Evolutionary conservation across 2,888 invertebrate genomes (phyloP), one percentile per base, ranked within the genome.

Genomic region (Doris montereyensis): DNA sequence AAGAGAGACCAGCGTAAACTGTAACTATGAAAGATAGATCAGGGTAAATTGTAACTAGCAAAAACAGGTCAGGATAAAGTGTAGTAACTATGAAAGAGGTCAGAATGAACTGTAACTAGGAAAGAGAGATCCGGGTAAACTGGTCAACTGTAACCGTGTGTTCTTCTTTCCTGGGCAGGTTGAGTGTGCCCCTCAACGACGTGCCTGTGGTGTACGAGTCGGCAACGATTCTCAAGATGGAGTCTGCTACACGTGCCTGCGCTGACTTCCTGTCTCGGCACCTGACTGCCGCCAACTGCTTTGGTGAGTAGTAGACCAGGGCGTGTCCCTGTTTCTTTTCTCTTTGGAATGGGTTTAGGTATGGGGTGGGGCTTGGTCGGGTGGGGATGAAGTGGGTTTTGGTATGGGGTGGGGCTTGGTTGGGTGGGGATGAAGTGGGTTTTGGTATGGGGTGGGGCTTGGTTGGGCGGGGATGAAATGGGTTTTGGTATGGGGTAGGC

Each of bases 151-250:
- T 41, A 5, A 41, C 17, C 52, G 8, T 41, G 5, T 41, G 4
- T 34, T 72, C 62, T 26, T 57, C 65, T 52, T 78, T 70, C 74
- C 75, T 35, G n/a, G n/a, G n/a, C 81, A 93, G 93, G 81, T 88
- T 94, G 84, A 92, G 93, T 83, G 92, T 94, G 74, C 91, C 91
- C 67, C 91, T 91, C 4, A 90, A 92, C 79, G 92, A 94, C 90
- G 94, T 96, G 79, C 95, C 95, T 88, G 94, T 94, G 28, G 94
- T 96, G 81, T 97, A 96, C 93, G 92, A 94, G 88, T 95, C 95
- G n/a, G 96, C 96, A 8, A 94, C 93, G 89, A 94, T 94, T 81
- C 93, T 97, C 87, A 95, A 95, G 90, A 94, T 97, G 93, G 94
- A 95, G 84, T 92, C 94, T 30, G 95, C 95, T 82, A 94, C 95